Percentiles rank a stretch among this genome's conserved stretches.
Conservation (phyloP, 1,140 invertebrate genomes). For the Araneus ventricosus region DNA sequence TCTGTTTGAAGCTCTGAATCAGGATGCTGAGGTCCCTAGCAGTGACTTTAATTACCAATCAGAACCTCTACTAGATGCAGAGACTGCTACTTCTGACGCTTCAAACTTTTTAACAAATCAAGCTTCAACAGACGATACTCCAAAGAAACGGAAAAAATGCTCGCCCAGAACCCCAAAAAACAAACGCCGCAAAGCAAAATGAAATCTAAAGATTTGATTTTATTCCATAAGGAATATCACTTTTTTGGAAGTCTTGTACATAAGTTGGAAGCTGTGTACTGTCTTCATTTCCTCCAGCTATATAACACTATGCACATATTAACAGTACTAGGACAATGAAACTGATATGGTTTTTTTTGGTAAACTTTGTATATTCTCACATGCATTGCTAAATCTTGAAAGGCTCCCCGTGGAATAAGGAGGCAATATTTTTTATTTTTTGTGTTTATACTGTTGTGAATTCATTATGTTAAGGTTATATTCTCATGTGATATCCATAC, state of each 20-base stretch:
- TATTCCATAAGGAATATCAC: not conserved
- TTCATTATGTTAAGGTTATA: not conserved
- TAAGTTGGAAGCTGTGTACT: constrained; percentile 25
- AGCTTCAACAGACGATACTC: too few species aligned
- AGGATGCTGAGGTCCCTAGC: not conserved
- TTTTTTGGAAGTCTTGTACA: constrained; percentile 26
- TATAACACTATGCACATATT: constrained; percentile 27
- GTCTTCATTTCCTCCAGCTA: constrained; percentile 11
- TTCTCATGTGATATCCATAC: not conserved
- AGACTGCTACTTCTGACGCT: not conserved
- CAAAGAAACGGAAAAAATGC: not conserved
- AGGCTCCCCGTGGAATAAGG: not conserved
- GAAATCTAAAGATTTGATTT: not conserved
- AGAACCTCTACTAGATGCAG: not conserved
- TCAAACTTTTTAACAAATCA: constrained; percentile 7
- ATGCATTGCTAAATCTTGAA: not conserved
- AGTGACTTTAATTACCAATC: constrained; percentile 9
- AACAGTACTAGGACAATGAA: constrained; percentile 8
- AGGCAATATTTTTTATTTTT: not conserved
- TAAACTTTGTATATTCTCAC: not conserved
- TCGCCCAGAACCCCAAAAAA: not conserved
- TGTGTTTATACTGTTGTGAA: not conserved
- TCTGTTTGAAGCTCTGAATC: constrained; percentile 34
- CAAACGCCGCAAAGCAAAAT: constrained; percentile 59
- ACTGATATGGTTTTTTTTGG: constrained; percentile 3